Base-by-base conservation (phyloP, 2,113 vertebrate species). In the Carassius carassius region DNA sequence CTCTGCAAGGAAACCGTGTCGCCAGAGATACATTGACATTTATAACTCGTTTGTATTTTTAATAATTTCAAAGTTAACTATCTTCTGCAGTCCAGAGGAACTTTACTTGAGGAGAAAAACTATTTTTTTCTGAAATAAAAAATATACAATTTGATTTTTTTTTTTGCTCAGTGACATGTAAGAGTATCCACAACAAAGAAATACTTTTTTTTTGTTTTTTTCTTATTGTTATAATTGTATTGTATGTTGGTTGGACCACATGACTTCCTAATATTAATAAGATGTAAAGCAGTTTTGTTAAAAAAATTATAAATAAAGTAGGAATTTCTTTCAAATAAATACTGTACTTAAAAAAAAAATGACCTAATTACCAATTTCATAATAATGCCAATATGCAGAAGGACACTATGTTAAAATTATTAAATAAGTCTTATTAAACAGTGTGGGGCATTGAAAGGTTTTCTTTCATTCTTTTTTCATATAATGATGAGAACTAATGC, bases 21-120 rank as follows among this genome's bases (percentile, higher is more conserved):
- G 16, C 6, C 49, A 76, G 23, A 76, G 49, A 76, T 7, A 32
- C 47, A 54, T 54, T 82, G 63, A 72, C 81, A 82, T 82, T 72
- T 72, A 70, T 70, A 51, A 49, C 2, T 12, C 2, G 2, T 63
- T 41, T 79, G 32, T 47, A n/a, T 29, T 63, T 63, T 29, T 47
- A 2, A 47, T 47, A 0, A 19, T 19, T 79, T 47, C 14, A 19
- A 79, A 47, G 25, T 44, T 63, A 17, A 37, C 58, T 9, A 32
- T 79, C 4, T 79, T 47, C 7, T 47, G 58, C 32, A 35, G 17
- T 78, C 56, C 10, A 56, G 17, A 47, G 58, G 76, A 23, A 62
- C n/a, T 23, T 13, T 14, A 21, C 29, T 69, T 69, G 65, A 69
- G 51, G 25, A 77, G 21, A 44, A 21, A 47, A 41, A 51, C 12